These are phyloP conservation scores for Andrena cerasifolii DNA, from an alignment of 1,140 invertebrate species.

Conservation along the genomic window DNA sequence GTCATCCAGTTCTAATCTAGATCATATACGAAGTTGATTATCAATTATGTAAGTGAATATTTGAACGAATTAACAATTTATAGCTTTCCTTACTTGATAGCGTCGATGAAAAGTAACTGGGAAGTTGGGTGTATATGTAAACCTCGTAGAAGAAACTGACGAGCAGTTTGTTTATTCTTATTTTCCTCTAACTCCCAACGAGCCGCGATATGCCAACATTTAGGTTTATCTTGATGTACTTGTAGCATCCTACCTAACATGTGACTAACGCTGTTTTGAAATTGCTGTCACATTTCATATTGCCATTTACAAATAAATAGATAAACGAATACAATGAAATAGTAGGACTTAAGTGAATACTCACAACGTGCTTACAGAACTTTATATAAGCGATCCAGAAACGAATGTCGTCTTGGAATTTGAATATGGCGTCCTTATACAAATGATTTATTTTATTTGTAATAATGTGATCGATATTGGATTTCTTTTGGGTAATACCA, in stretches of 20 bases:
- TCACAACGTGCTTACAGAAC: constrained; percentile 87
- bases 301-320: neutral
- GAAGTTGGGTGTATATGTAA: constrained; percentile 86
- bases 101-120: constrained; percentile 84
- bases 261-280: constrained; percentile 78
- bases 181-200: constrained; percentile 89
- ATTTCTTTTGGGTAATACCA: constrained; percentile 84
- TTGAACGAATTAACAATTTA: constrained; percentile 25
- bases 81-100: constrained; percentile 73
- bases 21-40: constrained; percentile 28
- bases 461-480: constrained; percentile 86
- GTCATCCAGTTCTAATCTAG: constrained; percentile 74
- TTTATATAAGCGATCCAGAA: constrained; percentile 89
- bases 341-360: constrained; percentile 43
- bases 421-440: constrained; percentile 84
- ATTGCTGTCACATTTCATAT: constrained; percentile 70
- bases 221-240: constrained; percentile 88
- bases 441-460: constrained; percentile 86
- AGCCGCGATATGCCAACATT: constrained; percentile 88
- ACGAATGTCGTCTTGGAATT: constrained; percentile 86
- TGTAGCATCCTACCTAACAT: constrained; percentile 84
- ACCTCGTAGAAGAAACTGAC: constrained; percentile 86
- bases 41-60: constrained; percentile 23
- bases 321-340: neutral
- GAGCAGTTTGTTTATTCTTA: constrained; percentile 85